phyloP scores from a whole-genome alignment of 2,888 invertebrate species.

The Stomorhina lunata region DNA sequence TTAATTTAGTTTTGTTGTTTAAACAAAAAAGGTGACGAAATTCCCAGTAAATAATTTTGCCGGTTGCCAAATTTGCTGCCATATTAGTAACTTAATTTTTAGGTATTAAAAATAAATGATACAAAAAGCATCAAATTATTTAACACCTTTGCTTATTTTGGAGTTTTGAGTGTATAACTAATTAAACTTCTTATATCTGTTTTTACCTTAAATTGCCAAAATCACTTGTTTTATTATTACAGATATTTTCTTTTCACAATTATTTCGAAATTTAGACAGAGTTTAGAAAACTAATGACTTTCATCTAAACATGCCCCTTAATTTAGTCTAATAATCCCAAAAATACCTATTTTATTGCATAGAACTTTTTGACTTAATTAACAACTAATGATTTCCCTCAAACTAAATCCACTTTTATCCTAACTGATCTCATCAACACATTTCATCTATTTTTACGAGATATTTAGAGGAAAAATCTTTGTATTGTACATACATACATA shows the following conservation, averaged over 20 bases:
- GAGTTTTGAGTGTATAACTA: neutral
- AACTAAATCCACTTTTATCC: slow-evolving; percentile 16
- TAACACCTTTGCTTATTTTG: slow-evolving; percentile 17
- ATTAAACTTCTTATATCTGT: neutral
- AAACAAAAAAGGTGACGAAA: slow-evolving; percentile 25
- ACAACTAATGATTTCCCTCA: neutral
- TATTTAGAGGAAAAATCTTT: neutral
- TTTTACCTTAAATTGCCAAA: neutral
- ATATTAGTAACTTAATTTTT: slow-evolving; percentile 9
- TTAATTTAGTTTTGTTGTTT: slow-evolving; percentile 4
- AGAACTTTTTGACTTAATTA: slow-evolving; percentile 8
- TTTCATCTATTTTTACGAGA: slow-evolving; percentile 18
- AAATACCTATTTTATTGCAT: neutral
- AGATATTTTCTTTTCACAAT: neutral
- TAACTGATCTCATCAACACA: neutral
- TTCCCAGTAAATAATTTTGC: neutral
- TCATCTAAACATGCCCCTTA: neutral
- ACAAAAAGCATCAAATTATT: neutral
- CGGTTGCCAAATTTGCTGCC: slow-evolving; percentile 25
- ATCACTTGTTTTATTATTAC: slow-evolving; percentile 10
- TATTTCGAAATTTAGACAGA: neutral
- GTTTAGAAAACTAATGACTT: neutral
- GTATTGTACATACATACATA: too few species aligned
- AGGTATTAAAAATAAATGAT: neutral
- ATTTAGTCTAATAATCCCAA: slow-evolving; percentile 9